Conservation (phyloP, 2,113 vertebrate species). For the Pardalotus punctatus region DNA sequence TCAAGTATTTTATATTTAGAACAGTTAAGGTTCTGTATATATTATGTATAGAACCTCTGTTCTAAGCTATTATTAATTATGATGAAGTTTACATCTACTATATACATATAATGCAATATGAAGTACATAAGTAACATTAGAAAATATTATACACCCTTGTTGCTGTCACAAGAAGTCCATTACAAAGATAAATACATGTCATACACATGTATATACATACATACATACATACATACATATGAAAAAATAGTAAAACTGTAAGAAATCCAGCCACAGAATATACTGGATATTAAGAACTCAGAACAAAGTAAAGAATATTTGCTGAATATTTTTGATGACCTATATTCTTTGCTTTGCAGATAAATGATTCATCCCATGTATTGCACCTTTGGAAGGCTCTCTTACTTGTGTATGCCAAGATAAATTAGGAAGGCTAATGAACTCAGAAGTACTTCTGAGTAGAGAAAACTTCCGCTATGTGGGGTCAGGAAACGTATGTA, state of each 20-base stretch:
- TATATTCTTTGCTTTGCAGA: slow-evolving; percentile 17
- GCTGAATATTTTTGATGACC: background rate
- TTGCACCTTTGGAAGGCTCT: background rate
- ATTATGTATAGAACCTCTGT: background rate
- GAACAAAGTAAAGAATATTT: background rate
- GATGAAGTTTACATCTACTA: background rate
- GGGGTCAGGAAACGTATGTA: background rate
- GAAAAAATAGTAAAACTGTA: background rate
- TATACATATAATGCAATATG: background rate
- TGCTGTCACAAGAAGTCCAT: background rate
- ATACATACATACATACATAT: background rate
- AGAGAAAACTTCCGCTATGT: background rate
- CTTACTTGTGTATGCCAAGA: background rate
- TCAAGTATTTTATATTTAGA: background rate
- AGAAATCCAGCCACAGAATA: background rate
- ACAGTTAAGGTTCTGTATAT: background rate
- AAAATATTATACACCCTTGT: background rate
- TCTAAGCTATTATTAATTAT: background rate
- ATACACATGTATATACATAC: background rate
- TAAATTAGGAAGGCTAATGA: background rate
- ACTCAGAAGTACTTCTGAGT: background rate
- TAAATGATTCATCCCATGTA: slow-evolving; percentile 17
- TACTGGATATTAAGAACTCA: background rate
- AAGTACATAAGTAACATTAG: background rate
- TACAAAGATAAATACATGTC: background rate